These are phyloP conservation scores for Chromobotia macracanthus DNA, from an alignment of 2,797 vertebrate genomes.

Conservation along the genomic window DNA sequence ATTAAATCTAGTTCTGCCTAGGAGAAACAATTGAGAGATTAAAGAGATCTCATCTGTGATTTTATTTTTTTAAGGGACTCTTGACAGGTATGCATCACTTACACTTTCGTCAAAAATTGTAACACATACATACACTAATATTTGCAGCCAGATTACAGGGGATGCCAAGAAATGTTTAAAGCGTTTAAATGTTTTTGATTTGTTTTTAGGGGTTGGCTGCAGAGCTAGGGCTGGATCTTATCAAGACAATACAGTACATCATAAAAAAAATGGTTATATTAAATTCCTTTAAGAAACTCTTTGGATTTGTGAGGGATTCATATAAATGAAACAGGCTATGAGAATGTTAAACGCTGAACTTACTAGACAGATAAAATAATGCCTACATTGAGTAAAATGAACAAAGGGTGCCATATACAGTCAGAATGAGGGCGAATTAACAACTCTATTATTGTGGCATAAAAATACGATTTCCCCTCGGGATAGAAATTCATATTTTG, in stretches of 20 bases:
- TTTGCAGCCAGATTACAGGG: not conserved
- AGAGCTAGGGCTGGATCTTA: not conserved
- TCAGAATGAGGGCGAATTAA: conserved; percentile 37
- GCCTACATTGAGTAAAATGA: conserved; percentile 43
- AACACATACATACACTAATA: not conserved
- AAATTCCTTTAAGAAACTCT: not conserved
- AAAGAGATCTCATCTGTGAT: too few relatives aligned
- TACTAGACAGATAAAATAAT: conserved; percentile 41
- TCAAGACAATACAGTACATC: not conserved
- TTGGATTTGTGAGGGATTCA: not conserved
- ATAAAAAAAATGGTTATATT: conserved; percentile 4
- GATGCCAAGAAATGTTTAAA: not conserved
- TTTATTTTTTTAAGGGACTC: not conserved
- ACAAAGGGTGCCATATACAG: conserved; percentile 43
- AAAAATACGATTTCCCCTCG: conserved; percentile 37
- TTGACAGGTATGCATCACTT: not conserved
- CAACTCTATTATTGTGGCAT: conserved; percentile 47
- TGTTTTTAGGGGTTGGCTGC: not conserved
- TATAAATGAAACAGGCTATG: not conserved
- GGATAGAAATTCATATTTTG: conserved; percentile 45
- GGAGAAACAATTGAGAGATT: too few relatives aligned
- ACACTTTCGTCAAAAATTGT: not conserved
- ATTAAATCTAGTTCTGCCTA: too few relatives aligned
- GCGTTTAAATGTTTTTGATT: not conserved
- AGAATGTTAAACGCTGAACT: conserved; percentile 22